Conservation (phyloP, 1,140 invertebrate genomes). For the Cheumatopsyche charites region DNA sequence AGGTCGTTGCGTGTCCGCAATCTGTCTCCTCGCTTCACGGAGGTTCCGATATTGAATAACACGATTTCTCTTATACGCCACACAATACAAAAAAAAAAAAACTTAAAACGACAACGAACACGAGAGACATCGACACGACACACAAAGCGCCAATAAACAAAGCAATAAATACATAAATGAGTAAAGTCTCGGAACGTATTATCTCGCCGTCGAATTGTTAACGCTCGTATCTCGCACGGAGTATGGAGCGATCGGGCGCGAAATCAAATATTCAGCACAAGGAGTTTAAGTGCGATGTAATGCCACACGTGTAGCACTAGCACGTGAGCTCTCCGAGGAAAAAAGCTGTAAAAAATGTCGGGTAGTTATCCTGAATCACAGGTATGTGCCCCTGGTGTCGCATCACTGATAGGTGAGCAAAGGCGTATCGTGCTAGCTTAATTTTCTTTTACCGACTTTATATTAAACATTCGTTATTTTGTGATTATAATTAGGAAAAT, state of each 20-base stretch:
- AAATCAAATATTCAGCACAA: slow-evolving; percentile 47
- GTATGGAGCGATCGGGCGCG: slow-evolving; percentile 22
- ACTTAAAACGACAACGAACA: neutral
- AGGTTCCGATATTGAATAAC: slow-evolving; percentile 29
- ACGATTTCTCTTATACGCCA: slow-evolving; percentile 28
- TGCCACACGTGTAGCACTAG: neutral
- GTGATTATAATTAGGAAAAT: neutral
- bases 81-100: slow-evolving; percentile 18
- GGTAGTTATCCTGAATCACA: slow-evolving; percentile 46
- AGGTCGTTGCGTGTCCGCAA: slow-evolving; percentile 36
- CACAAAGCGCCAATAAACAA: too few relatives aligned
- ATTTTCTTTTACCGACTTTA: neutral
- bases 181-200: too few relatives aligned
- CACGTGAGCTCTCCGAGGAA: slow-evolving; percentile 29
- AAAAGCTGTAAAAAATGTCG: slow-evolving; percentile 47
- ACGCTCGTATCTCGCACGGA: neutral
- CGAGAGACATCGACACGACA: neutral
- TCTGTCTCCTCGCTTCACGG: slow-evolving; percentile 26
- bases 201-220: neutral
- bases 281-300: slow-evolving; percentile 30
- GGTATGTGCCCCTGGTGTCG: slow-evolving; percentile 47
- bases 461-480: neutral
- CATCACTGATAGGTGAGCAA: slow-evolving; percentile 38
- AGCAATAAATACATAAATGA: too few relatives aligned
- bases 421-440: slow-evolving; percentile 9